A percentile compares a stretch with the other conserved stretches of the same genome.
These are phyloP conservation scores for Oscheius myriophilus DNA, from an alignment of 2,888 invertebrate genomes.

Conservation along the genomic window DNA sequence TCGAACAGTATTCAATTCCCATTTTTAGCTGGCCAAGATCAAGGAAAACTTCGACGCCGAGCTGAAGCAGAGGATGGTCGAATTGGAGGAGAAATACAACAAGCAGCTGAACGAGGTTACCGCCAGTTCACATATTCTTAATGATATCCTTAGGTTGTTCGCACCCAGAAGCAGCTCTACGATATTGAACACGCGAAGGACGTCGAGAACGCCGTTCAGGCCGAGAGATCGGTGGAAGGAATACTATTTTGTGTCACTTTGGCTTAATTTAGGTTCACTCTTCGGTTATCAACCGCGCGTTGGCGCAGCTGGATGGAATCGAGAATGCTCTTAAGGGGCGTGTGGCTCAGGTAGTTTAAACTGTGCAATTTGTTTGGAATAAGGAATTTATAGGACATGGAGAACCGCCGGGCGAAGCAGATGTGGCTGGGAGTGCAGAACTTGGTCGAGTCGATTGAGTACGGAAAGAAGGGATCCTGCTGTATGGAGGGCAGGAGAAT, in stretches of 20 bases:
- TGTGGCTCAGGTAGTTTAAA: constrained; percentile 42
- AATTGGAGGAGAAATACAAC: background rate
- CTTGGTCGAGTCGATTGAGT: constrained; percentile 78
- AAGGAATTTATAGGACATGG: constrained; percentile 66
- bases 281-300: constrained; percentile 79
- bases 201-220: constrained; percentile 73
- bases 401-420: constrained; percentile 79
- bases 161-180: constrained; percentile 76
- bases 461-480: constrained; percentile 44
- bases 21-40: background rate
- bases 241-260: background rate
- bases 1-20: too few relatives aligned
- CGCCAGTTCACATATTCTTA: too few relatives aligned
- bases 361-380: background rate
- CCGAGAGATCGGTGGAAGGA: constrained; percentile 16
- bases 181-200: constrained; percentile 72
- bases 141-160: constrained; percentile 74
- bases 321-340: constrained; percentile 79
- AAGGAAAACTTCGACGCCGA: constrained; percentile 5
- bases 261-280: constrained; percentile 75
- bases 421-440: constrained; percentile 94
- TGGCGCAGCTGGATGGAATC: constrained; percentile 82
- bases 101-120: background rate
- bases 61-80: constrained; percentile 8
- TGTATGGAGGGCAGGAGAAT: constrained; percentile 63